Evolutionary conservation across 2,797 vertebrate species (phyloP), one percentile per base, ranked within the genome.

Genomic region (Catostomus latipinnis): DNA sequence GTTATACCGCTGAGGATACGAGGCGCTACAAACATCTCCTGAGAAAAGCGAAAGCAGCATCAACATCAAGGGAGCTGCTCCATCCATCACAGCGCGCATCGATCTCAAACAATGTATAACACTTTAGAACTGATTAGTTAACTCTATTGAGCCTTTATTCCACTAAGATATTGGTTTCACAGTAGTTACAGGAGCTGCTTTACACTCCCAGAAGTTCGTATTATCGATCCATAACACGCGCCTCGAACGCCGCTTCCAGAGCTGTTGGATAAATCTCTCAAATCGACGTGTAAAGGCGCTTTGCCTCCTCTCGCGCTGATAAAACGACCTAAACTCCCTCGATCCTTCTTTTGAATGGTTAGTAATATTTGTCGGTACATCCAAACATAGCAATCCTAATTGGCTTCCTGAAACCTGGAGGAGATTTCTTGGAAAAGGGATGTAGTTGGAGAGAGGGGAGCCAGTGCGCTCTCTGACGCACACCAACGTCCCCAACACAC

Each of bases 1-100:
- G 71, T 84, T 88, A 71, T 86, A 88, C 54, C 86, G 82, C 67
- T 88, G 87, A 46, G 87, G 85, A 70, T 86, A 88, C 8, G 82
- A 84, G n/a, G 68, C 74, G 61, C 85, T 82, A 78, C 74, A 62
- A 7, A 78, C 83, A 34, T 74, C 78, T 53, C 80, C 84, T 62
- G 65, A 80, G 34, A 82, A 80, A 50, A 80, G 71, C 70, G 80
- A 66, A 43, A 75, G 74, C 62, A 74, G 81, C 11, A 86, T 58
- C 61, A 83, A 83, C 7, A 87, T 67, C 65, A 83, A 49, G 1
- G 82, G 48, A 74, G 63, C 80, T 49, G 58, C 58, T 72, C 69
- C 77, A 79, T 79, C 77, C 77, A 79, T 72, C 68, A 78, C 76
- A 63, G 76, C 76, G 76, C 66, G 16, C 48, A 22, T 52, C 56